Conservation (phyloP, 1,140 invertebrate species). For the Sesamia nonagrioides region DNA sequence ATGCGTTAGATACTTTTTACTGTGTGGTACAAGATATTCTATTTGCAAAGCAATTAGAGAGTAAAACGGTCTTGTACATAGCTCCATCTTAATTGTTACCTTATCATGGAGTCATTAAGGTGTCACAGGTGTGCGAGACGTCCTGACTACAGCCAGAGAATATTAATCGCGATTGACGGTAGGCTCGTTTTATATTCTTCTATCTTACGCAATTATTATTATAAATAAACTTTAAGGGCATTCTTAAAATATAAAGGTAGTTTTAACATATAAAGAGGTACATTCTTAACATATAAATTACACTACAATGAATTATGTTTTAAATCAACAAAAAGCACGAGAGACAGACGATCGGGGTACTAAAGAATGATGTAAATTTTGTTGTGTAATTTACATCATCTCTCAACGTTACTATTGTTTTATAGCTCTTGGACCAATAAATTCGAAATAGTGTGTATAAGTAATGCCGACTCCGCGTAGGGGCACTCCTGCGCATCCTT, state of each 20-base stretch:
- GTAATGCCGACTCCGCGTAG: conserved; percentile 14
- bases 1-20: background rate
- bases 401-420: conserved; percentile 37
- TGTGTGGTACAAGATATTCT: conserved; percentile 4
- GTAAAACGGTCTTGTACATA: conserved; percentile 23
- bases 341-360: too few species aligned
- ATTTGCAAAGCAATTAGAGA: conserved; percentile 31
- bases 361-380: background rate
- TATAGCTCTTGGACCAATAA: conserved; percentile 42
- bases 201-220: conserved; percentile 14
- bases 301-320: background rate
- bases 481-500: conserved; percentile 66
- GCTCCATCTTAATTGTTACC: conserved; percentile 37
- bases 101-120: conserved; percentile 39
- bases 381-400: background rate
- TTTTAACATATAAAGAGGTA: too few species aligned
- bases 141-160: conserved; percentile 36
- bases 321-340: background rate
- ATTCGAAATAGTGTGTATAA: conserved; percentile 45
- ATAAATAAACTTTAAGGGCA: background rate
- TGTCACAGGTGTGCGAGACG: conserved; percentile 41
- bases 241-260: too few species aligned
- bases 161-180: conserved; percentile 41
- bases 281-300: too few species aligned
- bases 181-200: background rate